Conservation (phyloP, 2,797 vertebrate genomes). For the Melanotaenia maccullochi region DNA sequence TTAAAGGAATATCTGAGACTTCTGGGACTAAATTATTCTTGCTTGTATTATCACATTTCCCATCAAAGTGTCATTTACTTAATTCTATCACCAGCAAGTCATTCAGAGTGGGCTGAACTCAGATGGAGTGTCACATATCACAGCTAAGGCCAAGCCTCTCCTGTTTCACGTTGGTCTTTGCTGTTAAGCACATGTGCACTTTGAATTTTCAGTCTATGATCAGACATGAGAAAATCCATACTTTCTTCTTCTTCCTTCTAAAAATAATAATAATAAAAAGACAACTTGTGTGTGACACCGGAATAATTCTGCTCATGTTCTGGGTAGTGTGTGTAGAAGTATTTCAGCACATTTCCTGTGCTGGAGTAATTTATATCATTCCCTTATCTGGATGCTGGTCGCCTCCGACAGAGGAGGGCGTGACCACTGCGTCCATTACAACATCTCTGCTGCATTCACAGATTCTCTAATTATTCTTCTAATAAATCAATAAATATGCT, state of each 20-base stretch:
- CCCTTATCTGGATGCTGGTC: constrained; percentile 11
- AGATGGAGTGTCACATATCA: constrained; percentile 25
- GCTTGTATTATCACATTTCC: neutral
- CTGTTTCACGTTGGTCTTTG: neutral
- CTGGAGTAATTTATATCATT: neutral
- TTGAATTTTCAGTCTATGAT: neutral
- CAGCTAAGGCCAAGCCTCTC: neutral
- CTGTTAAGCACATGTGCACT: neutral
- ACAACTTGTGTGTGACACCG: neutral
- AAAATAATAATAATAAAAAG: neutral
- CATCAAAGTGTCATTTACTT: neutral
- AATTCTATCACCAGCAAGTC: neutral
- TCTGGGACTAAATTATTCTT: neutral
- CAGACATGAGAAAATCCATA: neutral
- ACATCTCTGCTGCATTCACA: neutral
- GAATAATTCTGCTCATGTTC: neutral
- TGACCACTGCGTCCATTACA: constrained; percentile 28
- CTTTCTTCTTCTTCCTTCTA: neutral
- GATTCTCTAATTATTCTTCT: no score
- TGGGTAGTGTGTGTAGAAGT: neutral
- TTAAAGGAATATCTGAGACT: neutral
- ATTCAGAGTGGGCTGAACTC: neutral
- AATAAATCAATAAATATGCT: neutral
- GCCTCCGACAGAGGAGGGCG: neutral
- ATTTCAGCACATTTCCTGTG: neutral